phyloP scores from a whole-genome alignment of 2,797 vertebrate genomes.

The Enteromius thamalakanensis region DNA sequence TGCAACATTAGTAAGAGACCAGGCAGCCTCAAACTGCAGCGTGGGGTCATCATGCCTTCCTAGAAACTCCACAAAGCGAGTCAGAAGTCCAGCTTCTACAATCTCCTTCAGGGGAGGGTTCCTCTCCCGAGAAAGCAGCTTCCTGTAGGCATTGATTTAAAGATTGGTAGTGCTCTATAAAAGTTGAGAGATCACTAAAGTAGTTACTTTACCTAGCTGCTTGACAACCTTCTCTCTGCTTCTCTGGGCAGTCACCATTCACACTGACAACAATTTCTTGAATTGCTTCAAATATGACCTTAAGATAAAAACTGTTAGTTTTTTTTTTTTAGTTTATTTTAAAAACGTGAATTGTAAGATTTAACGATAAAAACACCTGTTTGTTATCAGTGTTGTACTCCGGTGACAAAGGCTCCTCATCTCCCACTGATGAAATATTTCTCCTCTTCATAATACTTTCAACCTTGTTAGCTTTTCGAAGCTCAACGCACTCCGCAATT shows the following conservation, averaged over 20 bases:
- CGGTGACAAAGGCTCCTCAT: constrained; percentile 70
- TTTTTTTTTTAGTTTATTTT: too few species aligned
- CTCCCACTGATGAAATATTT: constrained; percentile 73
- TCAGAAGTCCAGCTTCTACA: constrained; percentile 82
- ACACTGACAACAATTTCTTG: constrained; percentile 80
- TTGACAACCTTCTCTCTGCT: constrained; percentile 82
- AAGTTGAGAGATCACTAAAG: background rate
- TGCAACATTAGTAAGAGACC: constrained; percentile 91
- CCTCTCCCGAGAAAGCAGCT: constrained; percentile 81
- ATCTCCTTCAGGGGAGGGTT: constrained; percentile 84
- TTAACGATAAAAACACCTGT: constrained; percentile 34
- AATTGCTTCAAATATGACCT: constrained; percentile 69
- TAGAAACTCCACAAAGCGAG: constrained; percentile 85
- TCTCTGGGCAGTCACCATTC: constrained; percentile 67
- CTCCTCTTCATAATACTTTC: constrained; percentile 87
- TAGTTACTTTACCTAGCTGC: constrained; percentile 81
- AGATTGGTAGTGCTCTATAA: background rate
- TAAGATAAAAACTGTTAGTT: background rate
- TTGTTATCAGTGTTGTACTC: constrained; percentile 57
- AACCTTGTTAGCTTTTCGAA: constrained; percentile 86
- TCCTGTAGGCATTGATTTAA: constrained; percentile 70
- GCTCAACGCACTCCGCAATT: constrained; percentile 75
- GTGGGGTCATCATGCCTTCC: constrained; percentile 67
- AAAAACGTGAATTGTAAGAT: background rate
- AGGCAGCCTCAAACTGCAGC: constrained; percentile 91